Conservation (phyloP, 2,797 vertebrate species). For the Anabacerthia variegaticeps region DNA sequence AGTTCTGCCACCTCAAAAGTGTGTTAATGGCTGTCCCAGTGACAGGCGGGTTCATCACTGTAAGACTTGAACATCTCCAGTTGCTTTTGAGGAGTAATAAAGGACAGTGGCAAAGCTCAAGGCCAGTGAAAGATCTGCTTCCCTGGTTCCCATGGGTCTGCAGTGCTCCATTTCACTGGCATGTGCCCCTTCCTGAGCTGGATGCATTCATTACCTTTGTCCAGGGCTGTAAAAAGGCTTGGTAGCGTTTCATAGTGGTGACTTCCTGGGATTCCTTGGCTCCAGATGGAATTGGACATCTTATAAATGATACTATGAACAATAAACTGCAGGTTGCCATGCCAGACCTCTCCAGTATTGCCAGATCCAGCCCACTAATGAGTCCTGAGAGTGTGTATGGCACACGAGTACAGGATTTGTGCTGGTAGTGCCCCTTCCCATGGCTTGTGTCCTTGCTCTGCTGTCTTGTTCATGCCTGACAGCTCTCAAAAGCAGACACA, state of each 20-base stretch:
- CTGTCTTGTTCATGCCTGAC: not conserved
- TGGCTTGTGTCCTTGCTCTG: not conserved
- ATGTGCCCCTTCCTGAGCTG: not conserved
- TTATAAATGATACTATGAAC: not conserved
- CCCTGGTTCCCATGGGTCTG: not conserved
- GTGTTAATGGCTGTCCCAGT: not conserved
- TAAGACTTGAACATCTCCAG: not conserved
- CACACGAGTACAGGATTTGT: not conserved
- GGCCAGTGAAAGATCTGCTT: not conserved
- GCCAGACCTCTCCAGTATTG: not conserved
- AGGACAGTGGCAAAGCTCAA: not conserved
- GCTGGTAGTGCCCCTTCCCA: not conserved
- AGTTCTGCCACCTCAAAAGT: not conserved
- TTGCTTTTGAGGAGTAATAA: not conserved
- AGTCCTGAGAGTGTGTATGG: not conserved
- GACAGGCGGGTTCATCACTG: not conserved
- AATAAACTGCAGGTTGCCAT: not conserved
- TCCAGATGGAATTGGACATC: not conserved
- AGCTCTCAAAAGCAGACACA: not conserved
- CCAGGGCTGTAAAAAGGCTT: not conserved
- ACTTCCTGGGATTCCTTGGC: not conserved
- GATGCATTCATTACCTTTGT: not conserved
- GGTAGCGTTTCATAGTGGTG: not conserved
- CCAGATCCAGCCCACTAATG: not conserved
- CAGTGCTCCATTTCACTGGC: not conserved